phyloP scores from a whole-genome alignment of 2,888 invertebrate species.

The Acleris laterana region DNA sequence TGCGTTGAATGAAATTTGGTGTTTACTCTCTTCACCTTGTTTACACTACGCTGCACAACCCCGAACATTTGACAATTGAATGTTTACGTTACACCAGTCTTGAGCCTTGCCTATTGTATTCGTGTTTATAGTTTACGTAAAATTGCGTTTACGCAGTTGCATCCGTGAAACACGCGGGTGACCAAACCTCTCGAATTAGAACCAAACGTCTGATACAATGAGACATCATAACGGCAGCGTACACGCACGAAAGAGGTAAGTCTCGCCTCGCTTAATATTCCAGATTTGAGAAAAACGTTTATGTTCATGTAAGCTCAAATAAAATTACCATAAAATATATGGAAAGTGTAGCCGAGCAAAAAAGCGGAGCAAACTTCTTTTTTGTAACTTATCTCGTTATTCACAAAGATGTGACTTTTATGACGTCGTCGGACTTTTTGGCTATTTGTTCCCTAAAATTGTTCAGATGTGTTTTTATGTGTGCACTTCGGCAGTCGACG shows the following conservation, averaged over 20 bases:
- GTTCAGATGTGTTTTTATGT: slow-evolving; percentile 58
- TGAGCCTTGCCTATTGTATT: slow-evolving; percentile 63
- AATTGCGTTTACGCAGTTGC: slow-evolving; percentile 46
- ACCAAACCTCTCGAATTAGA: slow-evolving; percentile 35
- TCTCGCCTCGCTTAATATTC: slow-evolving; percentile 35
- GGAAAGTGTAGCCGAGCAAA: slow-evolving; percentile 65
- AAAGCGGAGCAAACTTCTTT: slow-evolving; percentile 66
- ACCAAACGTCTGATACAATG: slow-evolving; percentile 22
- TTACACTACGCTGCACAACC: slow-evolving; percentile 36
- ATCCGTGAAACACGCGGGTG: slow-evolving; percentile 43
- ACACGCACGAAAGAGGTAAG: slow-evolving; percentile 34
- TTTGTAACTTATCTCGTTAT: slow-evolving; percentile 76
- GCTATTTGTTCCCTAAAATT: slow-evolving; percentile 71
- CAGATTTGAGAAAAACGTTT: slow-evolving; percentile 44
- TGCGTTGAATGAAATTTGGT: slow-evolving; percentile 14
- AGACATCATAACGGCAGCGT: slow-evolving; percentile 12
- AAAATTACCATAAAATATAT: slow-evolving; percentile 75
- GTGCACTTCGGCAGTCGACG: slow-evolving; percentile 46
- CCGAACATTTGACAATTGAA: slow-evolving; percentile 62
- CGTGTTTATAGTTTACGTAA: slow-evolving; percentile 59
- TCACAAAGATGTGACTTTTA: slow-evolving; percentile 79
- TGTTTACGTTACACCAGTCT: slow-evolving; percentile 66
- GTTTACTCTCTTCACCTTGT: slow-evolving; percentile 39
- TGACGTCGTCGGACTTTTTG: slow-evolving; percentile 69
- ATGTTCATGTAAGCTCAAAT: slow-evolving; percentile 62